Evolutionary conservation across 2,113 vertebrate species (phyloP).

Genomic region (Prochilodus magdalenae): DNA sequence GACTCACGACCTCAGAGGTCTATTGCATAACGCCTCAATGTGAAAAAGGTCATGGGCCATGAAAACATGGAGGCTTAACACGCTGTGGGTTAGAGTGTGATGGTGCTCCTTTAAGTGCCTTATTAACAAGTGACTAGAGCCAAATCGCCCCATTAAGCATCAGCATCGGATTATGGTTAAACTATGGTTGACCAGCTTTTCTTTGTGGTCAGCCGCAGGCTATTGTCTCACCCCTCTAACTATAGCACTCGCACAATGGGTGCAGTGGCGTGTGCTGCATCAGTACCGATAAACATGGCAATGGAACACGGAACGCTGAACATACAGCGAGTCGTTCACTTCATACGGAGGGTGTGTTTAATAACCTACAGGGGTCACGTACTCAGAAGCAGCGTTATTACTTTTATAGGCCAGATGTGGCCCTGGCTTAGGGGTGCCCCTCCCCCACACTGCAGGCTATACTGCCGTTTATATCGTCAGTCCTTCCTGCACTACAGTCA

Average conservation of each 20-base stretch:
- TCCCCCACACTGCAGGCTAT: constrained; percentile 4
- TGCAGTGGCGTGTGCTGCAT: neutral
- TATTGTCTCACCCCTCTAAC: constrained; percentile 3
- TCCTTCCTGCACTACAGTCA: neutral
- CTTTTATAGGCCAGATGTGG: neutral
- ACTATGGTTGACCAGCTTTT: constrained; percentile 4
- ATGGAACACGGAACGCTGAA: neutral
- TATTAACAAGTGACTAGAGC: neutral
- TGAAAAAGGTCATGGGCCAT: neutral
- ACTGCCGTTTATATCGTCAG: neutral
- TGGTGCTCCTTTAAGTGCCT: neutral
- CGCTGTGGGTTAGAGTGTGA: neutral
- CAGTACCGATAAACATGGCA: neutral
- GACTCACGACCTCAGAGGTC: too few species aligned
- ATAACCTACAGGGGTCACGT: too few species aligned
- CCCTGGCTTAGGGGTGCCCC: neutral
- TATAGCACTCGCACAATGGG: neutral
- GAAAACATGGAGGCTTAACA: too few species aligned
- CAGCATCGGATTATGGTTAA: neutral
- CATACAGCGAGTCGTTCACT: neutral
- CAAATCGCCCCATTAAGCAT: neutral
- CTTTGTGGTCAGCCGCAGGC: constrained; percentile 7
- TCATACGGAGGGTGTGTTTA: constrained; percentile 2
- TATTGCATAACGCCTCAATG: neutral
- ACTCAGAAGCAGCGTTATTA: neutral